Evolutionary conservation across 2,797 vertebrate genomes (phyloP), one percentile per base, ranked within the genome.

Genomic region (Myotis myotis): DNA sequence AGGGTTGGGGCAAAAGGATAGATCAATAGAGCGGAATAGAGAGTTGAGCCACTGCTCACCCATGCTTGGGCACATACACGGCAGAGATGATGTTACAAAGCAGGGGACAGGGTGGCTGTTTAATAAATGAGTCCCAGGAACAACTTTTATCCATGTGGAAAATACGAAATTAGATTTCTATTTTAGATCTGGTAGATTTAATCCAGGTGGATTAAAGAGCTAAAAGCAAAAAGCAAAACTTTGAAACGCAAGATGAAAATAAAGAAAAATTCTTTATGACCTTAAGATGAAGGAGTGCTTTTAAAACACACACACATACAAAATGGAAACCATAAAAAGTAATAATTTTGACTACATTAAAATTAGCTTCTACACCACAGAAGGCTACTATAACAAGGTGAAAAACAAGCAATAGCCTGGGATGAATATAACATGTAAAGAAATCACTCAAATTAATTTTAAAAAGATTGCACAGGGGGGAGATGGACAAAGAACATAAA

Each of bases 241-340:
- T 95, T 66, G 89, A 92, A 94, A 72, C 19, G 49, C 8, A 68
- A n/a, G 10, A 82, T 62, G 16, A 96, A 97, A 82, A 70, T 62
- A 85, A 1, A 80, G 64, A 78, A 83, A 95, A 87, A 66, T 68
- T 85, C 23, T 66, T 90, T 4, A 36, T 41, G 60, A 85, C 41
- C 47, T 47, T 76, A 92, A 81, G 30, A 72, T 94, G 80, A 93
- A 80, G 33, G 64, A 60, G 47, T 87, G 87, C 16, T 86, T 82
- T 82, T 70, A 64, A 84, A 53, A 66, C 12, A 19, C 33, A 55
- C 8, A 75, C 22, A 66, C 12, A 20, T 25, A 79, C 28, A 60
- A 81, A 66, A 87, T 47, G 75, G 57, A 38, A 81, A 38, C 41
- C 15, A 66, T 49, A 82, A 85, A 86, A 89, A 82, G 44, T 41